Conservation (phyloP, 1,140 invertebrate species). For the Drosophila nannoptera region DNA sequence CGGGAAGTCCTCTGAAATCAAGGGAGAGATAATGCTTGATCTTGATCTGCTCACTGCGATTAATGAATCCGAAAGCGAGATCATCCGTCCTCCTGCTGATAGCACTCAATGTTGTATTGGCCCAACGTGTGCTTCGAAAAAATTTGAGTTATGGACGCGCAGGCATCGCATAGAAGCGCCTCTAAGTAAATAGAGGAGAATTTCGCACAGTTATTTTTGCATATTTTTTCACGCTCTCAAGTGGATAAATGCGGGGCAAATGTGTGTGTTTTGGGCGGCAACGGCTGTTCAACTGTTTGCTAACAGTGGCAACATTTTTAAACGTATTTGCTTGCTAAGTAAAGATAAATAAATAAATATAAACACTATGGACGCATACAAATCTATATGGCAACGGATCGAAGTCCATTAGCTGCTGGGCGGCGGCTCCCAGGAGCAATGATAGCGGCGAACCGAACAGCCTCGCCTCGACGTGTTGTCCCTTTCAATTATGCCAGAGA, state of each 20-base stretch:
- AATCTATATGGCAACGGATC: conserved; percentile 54
- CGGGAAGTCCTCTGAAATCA: too few species aligned
- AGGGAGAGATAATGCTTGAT: not conserved
- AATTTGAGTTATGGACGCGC: too few species aligned
- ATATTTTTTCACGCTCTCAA: conserved; percentile 47
- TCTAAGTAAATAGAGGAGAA: too few species aligned
- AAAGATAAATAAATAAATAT: conserved; percentile 71
- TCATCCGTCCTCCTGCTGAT: too few species aligned
- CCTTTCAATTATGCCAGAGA: conserved; percentile 68
- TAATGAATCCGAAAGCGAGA: too few species aligned
- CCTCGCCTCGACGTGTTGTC: conserved; percentile 73
- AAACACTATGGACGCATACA: conserved; percentile 41
- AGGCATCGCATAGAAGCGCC: too few species aligned
- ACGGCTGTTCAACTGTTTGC: conserved; percentile 48
- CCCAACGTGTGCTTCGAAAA: too few species aligned
- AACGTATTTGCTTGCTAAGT: conserved; percentile 61
- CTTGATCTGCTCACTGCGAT: too few species aligned
- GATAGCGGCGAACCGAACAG: conserved; percentile 73
- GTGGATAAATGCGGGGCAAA: conserved; percentile 6
- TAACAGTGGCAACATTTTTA: conserved; percentile 45
- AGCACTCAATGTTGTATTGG: too few species aligned
- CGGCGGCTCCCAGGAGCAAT: conserved; percentile 65
- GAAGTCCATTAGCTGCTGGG: conserved; percentile 67
- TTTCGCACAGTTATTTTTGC: conserved; percentile 37
- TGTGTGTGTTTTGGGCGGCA: not conserved